These are phyloP conservation scores for Catocala sponsa DNA, from an alignment of 2,888 invertebrate genomes.

Conservation along the genomic window DNA sequence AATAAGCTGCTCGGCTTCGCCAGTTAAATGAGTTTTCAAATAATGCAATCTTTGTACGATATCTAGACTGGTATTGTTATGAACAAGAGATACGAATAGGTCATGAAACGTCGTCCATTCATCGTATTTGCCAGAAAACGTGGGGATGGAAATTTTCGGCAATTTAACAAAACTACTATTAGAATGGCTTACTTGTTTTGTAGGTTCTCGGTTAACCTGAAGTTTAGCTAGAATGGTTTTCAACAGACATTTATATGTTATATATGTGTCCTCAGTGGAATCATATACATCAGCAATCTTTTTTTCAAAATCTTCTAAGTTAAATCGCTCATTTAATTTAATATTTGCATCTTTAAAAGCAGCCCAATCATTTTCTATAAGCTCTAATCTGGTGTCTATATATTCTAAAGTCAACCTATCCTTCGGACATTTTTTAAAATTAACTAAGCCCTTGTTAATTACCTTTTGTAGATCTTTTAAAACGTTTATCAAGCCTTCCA, in stretches of 20 bases:
- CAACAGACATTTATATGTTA: slow-evolving; percentile 5
- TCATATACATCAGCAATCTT: slow-evolving; percentile 2
- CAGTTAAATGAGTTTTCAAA: background rate
- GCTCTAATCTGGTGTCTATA: slow-evolving; percentile 1
- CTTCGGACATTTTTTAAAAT: too few relatives aligned
- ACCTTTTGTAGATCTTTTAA: too few relatives aligned
- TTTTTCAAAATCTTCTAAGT: background rate
- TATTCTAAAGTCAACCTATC: too few relatives aligned
- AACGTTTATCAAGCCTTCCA: too few relatives aligned
- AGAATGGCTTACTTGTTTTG: background rate
- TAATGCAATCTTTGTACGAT: background rate
- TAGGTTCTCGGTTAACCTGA: background rate
- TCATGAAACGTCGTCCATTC: slow-evolving; percentile 3
- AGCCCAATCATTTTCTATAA: slow-evolving; percentile 8
- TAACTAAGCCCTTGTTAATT: too few relatives aligned
- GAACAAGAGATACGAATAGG: slow-evolving; percentile 1
- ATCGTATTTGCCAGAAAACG: slow-evolving; percentile 4
- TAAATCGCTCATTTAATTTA: background rate
- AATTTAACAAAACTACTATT: slow-evolving; percentile 1
- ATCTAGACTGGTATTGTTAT: slow-evolving; percentile 7
- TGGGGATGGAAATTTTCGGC: slow-evolving; percentile 7
- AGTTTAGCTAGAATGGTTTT: slow-evolving; percentile 1
- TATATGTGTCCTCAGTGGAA: slow-evolving; percentile 3
- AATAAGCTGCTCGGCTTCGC: slow-evolving; percentile 38
- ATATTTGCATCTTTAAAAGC: background rate